phyloP scores from a whole-genome alignment of 1,140 invertebrate species.

The Drosophila nannoptera region DNA sequence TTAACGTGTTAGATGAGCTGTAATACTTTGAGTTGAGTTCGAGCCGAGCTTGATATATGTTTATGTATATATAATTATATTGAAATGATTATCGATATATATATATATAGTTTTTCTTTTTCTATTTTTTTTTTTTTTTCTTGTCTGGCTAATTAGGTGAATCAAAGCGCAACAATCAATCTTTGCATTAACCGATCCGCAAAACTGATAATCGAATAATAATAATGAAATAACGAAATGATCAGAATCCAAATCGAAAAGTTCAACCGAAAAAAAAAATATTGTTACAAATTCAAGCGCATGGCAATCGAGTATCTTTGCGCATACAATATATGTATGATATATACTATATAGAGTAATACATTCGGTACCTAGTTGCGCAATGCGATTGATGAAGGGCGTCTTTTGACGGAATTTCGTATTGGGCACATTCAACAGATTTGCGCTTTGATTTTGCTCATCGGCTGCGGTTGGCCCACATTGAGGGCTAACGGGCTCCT shows the following conservation, averaged over 20 bases:
- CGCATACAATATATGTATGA: slow-evolving; percentile 52
- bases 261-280: slow-evolving; percentile 3
- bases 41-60: slow-evolving; percentile 13
- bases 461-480: slow-evolving; percentile 44
- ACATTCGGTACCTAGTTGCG: slow-evolving; percentile 71
- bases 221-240: neutral
- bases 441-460: slow-evolving; percentile 58
- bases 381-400: slow-evolving; percentile 77
- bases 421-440: slow-evolving; percentile 62
- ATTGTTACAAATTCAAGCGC: slow-evolving; percentile 53
- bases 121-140: slow-evolving; percentile 38
- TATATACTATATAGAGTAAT: slow-evolving; percentile 40
- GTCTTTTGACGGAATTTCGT: slow-evolving; percentile 77
- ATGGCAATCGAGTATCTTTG: slow-evolving; percentile 70
- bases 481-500: slow-evolving; percentile 62
- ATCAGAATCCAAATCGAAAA: neutral
- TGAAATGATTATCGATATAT: slow-evolving; percentile 13
- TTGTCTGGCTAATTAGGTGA: slow-evolving; percentile 71
- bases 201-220: slow-evolving; percentile 29
- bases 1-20: slow-evolving; percentile 8
- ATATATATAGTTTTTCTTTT: neutral
- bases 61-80: slow-evolving; percentile 13
- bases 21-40: neutral
- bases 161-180: slow-evolving; percentile 76
- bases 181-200: slow-evolving; percentile 44